Base-by-base conservation (phyloP, 2,113 vertebrate species). In the Ailuropoda melanoleuca region DNA sequence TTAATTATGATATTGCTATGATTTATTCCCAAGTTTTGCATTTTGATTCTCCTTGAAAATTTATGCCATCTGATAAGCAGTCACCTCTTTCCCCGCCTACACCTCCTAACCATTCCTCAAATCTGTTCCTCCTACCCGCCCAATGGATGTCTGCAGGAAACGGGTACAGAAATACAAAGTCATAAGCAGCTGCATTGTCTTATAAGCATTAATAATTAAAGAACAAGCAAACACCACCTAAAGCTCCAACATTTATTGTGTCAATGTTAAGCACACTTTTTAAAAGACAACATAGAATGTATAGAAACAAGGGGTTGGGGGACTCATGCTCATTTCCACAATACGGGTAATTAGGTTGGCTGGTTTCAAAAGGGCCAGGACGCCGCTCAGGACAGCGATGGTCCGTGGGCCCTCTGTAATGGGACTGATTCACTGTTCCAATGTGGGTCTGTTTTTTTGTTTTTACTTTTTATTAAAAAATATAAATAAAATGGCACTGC, bases 191-290 rank as follows among this genome's bases (percentile, higher is more conserved):
- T 37, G 80, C 97, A 97, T 85, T 91, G 97, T 97, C 98, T 98
- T 93, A 86, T 89, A 90, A 98, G 95, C 98, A 98, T 98, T 98
- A 98, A 98, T 98, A 98, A 98, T 98, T 98, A 98, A 98, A 98
- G 97, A 98, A 98, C 98, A 98, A 99, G 98, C 98, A 97, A 98
- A 99, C 98, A 98, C 98, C 98, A 98, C 98, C 99, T 99, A 99
- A 99, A 99, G 98, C 98, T 98, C 99, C 98, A 99, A 99, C 98
- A 98, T 99, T 99, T 99, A 99, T 99, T 99, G 98, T 99, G 98
- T 98, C 98, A 98, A 98, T 98, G 96, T 98, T 98, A 97, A 98
- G 97, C 98, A 98, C 86, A 93, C 98, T 98, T 98, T 98, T 98
- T 88, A 64, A 98, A 99, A 98, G 98, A 98, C 77, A 98, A 98